Evolutionary conservation across 2,888 invertebrate genomes (phyloP).

Genomic region (Acleris emargana): DNA sequence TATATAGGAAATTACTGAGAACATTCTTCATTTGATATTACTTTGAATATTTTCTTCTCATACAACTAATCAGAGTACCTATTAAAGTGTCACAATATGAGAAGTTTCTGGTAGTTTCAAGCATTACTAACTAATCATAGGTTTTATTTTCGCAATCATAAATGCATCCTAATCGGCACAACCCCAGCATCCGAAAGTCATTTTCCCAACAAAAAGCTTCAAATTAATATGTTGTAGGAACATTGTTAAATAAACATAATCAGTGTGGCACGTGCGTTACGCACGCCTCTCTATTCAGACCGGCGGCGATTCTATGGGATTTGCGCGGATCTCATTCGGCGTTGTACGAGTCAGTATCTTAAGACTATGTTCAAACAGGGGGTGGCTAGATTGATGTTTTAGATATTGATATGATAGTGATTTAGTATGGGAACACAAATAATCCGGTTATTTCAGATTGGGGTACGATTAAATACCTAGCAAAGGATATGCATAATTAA

Average conservation of each 20-base stretch:
- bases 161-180: slow-evolving; percentile 37
- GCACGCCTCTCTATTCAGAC: slow-evolving; percentile 68
- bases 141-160: neutral
- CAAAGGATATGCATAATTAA: neutral
- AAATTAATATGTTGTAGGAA: slow-evolving; percentile 84
- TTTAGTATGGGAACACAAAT: slow-evolving; percentile 76
- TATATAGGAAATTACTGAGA: no score
- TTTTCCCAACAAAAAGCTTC: slow-evolving; percentile 72
- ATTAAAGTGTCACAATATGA: no score
- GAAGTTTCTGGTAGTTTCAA: neutral
- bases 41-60: no score
- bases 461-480: slow-evolving; percentile 2
- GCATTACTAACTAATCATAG: neutral
- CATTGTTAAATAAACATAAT: slow-evolving; percentile 81
- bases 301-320: slow-evolving; percentile 66
- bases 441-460: slow-evolving; percentile 52
- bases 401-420: slow-evolving; percentile 80
- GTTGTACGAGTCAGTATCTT: slow-evolving; percentile 70
- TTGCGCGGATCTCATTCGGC: slow-evolving; percentile 73
- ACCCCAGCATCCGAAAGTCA: slow-evolving; percentile 67
- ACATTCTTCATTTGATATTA: no score
- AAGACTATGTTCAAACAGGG: slow-evolving; percentile 71
- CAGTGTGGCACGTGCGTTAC: slow-evolving; percentile 70
- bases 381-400: slow-evolving; percentile 74
- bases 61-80: no score